These are phyloP conservation scores for Dascillus cervinus DNA, from an alignment of 2,888 invertebrate species.

Conservation along the genomic window DNA sequence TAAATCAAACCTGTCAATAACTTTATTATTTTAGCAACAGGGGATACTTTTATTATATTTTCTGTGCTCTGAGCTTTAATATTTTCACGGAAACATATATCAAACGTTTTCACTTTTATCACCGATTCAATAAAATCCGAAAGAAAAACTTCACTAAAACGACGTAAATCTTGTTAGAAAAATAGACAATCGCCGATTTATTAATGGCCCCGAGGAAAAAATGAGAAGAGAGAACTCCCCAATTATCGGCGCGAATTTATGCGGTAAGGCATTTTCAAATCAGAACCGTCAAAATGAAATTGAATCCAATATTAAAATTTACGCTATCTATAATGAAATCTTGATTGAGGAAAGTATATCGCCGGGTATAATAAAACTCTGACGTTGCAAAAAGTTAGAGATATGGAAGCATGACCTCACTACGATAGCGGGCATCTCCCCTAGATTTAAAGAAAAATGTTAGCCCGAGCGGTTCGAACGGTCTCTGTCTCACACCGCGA, in stretches of 20 bases:
- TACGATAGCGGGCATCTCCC: slow-evolving; percentile 15
- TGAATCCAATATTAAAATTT: slow-evolving; percentile 43
- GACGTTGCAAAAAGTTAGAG: slow-evolving; percentile 32
- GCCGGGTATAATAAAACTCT: slow-evolving; percentile 39
- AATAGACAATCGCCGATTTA: too few species aligned
- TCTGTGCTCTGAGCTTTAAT: background rate
- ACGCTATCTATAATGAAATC: slow-evolving; percentile 44
- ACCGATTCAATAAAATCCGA: too few species aligned
- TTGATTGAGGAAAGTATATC: slow-evolving; percentile 42
- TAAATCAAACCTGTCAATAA: slow-evolving; percentile 37
- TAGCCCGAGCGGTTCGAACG: slow-evolving; percentile 3
- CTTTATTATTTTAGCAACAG: slow-evolving; percentile 32
- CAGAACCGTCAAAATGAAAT: slow-evolving; percentile 35
- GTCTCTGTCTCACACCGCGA: slow-evolving; percentile 8
- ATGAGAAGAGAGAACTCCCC: too few species aligned
- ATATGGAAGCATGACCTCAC: slow-evolving; percentile 19
- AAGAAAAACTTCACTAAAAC: too few species aligned
- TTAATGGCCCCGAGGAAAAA: too few species aligned
- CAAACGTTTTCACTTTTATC: too few species aligned
- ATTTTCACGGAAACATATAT: too few species aligned
- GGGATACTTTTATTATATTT: slow-evolving; percentile 4
- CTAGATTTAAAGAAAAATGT: slow-evolving; percentile 7
- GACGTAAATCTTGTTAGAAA: too few species aligned
- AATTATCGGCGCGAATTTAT: slow-evolving; percentile 30
- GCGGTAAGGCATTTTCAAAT: slow-evolving; percentile 28